A percentile compares a stretch with the other conserved stretches of the same genome.
Evolutionary conservation across 2,797 vertebrate species (phyloP).

Genomic region (Chanos chanos): DNA sequence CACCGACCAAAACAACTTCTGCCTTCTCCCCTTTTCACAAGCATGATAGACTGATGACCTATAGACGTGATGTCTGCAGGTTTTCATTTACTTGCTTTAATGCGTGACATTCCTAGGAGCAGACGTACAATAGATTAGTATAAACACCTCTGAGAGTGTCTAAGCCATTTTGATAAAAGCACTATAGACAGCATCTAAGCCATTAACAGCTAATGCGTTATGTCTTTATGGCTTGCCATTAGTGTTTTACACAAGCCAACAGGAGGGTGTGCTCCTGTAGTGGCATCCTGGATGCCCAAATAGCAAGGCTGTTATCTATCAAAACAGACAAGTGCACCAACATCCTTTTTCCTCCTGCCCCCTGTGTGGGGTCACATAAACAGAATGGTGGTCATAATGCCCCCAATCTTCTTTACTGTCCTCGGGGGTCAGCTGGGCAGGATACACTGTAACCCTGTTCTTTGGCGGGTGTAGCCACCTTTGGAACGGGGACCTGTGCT

Average conservation of each 20-base stretch:
- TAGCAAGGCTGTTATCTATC: slow-evolving; percentile 62
- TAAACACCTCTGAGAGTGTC: too few relatives aligned
- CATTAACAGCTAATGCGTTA: too few relatives aligned
- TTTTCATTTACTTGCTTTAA: too few relatives aligned
- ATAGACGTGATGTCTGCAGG: too few relatives aligned
- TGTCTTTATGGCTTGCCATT: too few relatives aligned
- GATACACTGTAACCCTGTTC: slow-evolving; percentile 56
- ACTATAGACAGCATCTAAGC: too few relatives aligned
- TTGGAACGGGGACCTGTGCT: slow-evolving; percentile 16
- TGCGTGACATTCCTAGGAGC: too few relatives aligned
- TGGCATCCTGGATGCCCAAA: slow-evolving; percentile 39
- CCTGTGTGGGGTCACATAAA: slow-evolving; percentile 72
- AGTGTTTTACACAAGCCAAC: background rate
- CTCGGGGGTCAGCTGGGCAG: slow-evolving; percentile 53
- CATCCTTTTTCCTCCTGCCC: slow-evolving; percentile 72
- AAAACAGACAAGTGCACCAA: slow-evolving; percentile 59
- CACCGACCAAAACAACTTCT: slow-evolving; percentile 15
- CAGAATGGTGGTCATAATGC: slow-evolving; percentile 62
- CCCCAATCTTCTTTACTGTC: slow-evolving; percentile 48
- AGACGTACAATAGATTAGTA: too few relatives aligned
- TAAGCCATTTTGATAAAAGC: too few relatives aligned
- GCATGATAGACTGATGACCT: too few relatives aligned
- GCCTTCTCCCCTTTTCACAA: background rate
- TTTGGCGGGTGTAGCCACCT: slow-evolving; percentile 50
- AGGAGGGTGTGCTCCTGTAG: slow-evolving; percentile 18